Evolutionary conservation across 2,888 invertebrate genomes (phyloP), one percentile per base, ranked within the genome.

Genomic region (Chymomyza fuscimana): DNA sequence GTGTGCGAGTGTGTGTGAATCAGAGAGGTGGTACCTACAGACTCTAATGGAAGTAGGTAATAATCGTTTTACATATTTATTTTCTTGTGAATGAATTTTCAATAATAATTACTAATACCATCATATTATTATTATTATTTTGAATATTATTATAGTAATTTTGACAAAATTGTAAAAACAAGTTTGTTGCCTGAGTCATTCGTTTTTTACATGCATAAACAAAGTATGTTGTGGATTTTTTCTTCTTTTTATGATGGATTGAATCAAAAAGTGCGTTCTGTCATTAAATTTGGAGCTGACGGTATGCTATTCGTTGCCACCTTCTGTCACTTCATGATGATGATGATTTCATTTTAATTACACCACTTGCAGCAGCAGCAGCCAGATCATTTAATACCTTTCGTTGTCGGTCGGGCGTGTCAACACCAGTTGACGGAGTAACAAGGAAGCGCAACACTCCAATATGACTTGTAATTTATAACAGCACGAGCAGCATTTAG

Each of bases 281-380:
- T 5, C 2, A 7, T 32, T 32, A 32, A 32, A 32, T 32, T 32
- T 5, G 7, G 19, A 16, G 22, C 54, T 15, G 16, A 16, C 16
- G 7, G 1, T 4, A 15, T 19, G 16, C 51, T 15, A 25, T 25
- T 25, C 25, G 25, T 16, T 15, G 5, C 50, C 16, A 54, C 25
- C 16, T 32, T 32, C 50, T 7, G 15, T 19, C 40, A 7, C 50
- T 12, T 64, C 52, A 59, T 65, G 81, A 87, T 88, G 88, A 90
- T 90, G 89, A 89, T 90, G 89, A 90, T 90, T 90, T 89, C 87
- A 89, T 90, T 90, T 90, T 90, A 90, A 90, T 90, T 89, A 90
- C 84, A 90, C 81, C 84, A 87, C 87, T 78, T 71, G 87, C 32
- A 22, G 22, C 58, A 29, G 87, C 32, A 22, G 22, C 58, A 29